phyloP scores from a whole-genome alignment of 2,888 invertebrate genomes.

The Eristalis tenax region DNA sequence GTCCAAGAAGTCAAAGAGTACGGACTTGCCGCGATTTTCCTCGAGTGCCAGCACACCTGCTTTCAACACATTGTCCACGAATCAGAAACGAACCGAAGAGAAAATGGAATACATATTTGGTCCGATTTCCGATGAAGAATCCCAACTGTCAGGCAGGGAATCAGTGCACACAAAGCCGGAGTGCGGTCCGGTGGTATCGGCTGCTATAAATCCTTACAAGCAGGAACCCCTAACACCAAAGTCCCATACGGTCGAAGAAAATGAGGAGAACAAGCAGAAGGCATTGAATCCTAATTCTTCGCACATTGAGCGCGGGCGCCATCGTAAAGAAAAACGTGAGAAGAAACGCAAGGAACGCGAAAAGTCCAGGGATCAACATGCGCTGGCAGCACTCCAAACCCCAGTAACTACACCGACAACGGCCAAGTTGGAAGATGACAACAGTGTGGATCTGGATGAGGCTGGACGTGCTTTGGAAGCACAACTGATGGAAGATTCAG shows the following conservation, averaged over 20 bases:
- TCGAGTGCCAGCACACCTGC: conserved; percentile 25
- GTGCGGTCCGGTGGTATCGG: conserved; percentile 79
- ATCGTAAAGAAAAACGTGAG: conserved; percentile 83
- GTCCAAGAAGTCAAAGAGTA: conserved; percentile 82
- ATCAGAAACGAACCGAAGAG: conserved; percentile 84
- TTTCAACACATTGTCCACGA: conserved; percentile 66
- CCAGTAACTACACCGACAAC: conserved; percentile 49
- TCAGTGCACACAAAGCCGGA: conserved; percentile 53
- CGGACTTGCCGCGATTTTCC: conserved; percentile 74
- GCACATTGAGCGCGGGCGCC: conserved; percentile 78
- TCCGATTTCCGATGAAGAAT: conserved; percentile 89
- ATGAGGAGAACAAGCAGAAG: conserved; percentile 77
- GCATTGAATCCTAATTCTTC: conserved; percentile 65
- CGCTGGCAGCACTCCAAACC: conserved; percentile 74
- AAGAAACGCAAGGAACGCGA: conserved; percentile 85
- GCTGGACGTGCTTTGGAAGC: conserved; percentile 92
- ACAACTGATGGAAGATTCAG: conserved; percentile 87
- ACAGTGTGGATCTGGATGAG: conserved; percentile 90
- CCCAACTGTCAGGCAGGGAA: conserved; percentile 76
- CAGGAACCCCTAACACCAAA: conserved; percentile 78
- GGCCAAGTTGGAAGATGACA: conserved; percentile 84
- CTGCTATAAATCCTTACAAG: conserved; percentile 80
- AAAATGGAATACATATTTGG: conserved; percentile 95
- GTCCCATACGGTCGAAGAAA: conserved; percentile 77
- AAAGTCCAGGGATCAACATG: conserved; percentile 81